phyloP scores from a whole-genome alignment of 2,797 vertebrate genomes.

The Poliocrania exsul region DNA sequence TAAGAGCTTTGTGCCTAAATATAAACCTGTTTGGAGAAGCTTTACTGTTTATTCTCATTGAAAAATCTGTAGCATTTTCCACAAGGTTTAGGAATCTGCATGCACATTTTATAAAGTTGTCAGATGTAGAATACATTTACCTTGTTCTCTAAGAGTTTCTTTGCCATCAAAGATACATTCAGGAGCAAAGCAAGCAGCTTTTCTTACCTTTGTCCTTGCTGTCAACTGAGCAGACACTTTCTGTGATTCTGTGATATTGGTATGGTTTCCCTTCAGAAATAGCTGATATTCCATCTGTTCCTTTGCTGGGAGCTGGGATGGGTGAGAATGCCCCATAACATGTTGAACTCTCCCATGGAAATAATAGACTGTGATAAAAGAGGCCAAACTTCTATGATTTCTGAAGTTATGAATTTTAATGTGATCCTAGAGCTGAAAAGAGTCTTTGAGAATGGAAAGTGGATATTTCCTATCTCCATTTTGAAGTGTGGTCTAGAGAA shows the following conservation, averaged over 20 bases:
- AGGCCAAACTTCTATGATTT: not conserved
- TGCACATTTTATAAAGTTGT: not conserved
- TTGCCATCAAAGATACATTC: not conserved
- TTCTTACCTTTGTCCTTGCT: not conserved
- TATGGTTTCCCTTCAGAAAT: not conserved
- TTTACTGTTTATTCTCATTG: not conserved
- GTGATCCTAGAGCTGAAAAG: not conserved
- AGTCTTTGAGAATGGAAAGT: not conserved
- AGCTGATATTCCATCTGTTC: not conserved
- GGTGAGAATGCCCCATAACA: not conserved
- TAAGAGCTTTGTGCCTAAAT: not conserved
- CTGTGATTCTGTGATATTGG: not conserved
- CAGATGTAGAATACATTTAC: not conserved
- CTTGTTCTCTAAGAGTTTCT: not conserved
- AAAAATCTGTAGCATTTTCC: not conserved
- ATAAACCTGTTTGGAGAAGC: not conserved
- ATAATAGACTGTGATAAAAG: not conserved
- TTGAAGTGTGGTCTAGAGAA: not conserved
- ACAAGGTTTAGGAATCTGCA: not conserved
- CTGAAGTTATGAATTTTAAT: not conserved
- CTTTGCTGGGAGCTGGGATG: not conserved
- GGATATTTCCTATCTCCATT: not conserved
- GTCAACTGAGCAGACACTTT: not conserved
- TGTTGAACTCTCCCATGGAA: not conserved
- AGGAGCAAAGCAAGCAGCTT: not conserved